Evolutionary conservation across 2,797 vertebrate species (phyloP).

Genomic region (Tapera naevia): DNA sequence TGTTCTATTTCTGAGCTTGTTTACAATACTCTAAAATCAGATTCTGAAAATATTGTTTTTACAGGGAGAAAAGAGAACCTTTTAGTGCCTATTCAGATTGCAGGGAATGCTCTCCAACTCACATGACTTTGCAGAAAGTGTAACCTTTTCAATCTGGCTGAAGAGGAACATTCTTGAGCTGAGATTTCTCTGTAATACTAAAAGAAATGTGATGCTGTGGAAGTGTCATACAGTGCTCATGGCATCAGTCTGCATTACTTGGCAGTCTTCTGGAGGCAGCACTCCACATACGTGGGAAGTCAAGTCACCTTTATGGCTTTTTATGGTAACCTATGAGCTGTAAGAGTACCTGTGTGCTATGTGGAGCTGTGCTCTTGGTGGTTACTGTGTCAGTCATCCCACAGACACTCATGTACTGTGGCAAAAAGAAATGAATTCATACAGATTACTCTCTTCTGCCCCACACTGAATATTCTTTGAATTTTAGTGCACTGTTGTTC

Average conservation of each 20-base stretch:
- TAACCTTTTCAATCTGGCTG: not conserved
- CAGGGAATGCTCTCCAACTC: not conserved
- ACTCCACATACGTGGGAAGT: not conserved
- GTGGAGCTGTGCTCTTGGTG: not conserved
- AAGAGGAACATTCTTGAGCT: not conserved
- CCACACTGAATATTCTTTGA: not conserved
- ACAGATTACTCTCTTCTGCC: not conserved
- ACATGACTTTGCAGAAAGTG: not conserved
- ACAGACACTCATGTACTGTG: not conserved
- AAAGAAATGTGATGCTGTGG: not conserved
- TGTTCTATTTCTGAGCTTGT: constrained; percentile 30
- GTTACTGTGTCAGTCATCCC: not conserved
- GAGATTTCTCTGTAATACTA: not conserved
- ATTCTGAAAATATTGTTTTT: not conserved
- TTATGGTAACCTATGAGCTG: not conserved
- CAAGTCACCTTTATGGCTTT: not conserved
- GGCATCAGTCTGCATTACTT: not conserved
- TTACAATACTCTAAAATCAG: constrained; percentile 19
- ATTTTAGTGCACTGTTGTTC: not conserved
- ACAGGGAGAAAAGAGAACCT: not conserved
- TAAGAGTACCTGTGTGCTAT: accelerated
- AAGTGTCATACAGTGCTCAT: not conserved
- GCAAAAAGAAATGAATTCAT: not conserved
- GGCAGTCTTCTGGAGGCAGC: not conserved
- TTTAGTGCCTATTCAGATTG: not conserved